These are phyloP conservation scores for Amblyopsis rosae DNA, from an alignment of 2,113 vertebrate genomes.

Conservation along the genomic window DNA sequence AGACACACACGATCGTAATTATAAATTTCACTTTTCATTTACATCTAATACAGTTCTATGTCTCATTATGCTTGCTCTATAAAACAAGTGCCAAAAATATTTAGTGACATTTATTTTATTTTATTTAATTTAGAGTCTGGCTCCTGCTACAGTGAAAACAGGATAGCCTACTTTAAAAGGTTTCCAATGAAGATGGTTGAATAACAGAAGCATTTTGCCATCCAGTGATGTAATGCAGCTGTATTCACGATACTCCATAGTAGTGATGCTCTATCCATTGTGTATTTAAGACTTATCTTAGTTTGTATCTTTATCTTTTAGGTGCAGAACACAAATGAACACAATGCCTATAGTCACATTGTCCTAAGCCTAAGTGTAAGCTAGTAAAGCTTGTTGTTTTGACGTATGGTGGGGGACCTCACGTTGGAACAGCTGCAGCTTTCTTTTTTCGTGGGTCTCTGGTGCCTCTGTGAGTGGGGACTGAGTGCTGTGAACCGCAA, in stretches of 20 bases:
- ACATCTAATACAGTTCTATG: neutral
- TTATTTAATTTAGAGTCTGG: neutral
- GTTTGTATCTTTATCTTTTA: neutral
- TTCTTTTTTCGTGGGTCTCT: neutral
- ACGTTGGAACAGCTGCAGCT: conserved; percentile 13
- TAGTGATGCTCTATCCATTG: neutral
- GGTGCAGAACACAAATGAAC: no score
- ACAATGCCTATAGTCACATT: no score
- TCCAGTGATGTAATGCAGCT: conserved; percentile 1
- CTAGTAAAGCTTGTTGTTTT: neutral
- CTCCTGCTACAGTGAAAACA: neutral
- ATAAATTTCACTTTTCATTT: neutral
- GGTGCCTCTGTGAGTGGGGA: neutral
- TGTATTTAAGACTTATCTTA: neutral
- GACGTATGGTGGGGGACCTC: neutral
- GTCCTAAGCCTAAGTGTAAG: no score
- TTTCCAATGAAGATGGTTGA: neutral
- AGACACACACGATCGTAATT: neutral
- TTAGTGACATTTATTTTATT: neutral
- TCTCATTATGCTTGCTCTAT: neutral
- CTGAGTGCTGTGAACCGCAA: no score
- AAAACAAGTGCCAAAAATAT: neutral
- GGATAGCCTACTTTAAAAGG: neutral
- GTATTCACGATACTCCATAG: neutral
- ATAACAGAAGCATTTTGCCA: neutral